Evolutionary conservation across 92 coral and sea anemone genomes (phyloP).

Genomic region (Umimayanthus kanabou): DNA sequence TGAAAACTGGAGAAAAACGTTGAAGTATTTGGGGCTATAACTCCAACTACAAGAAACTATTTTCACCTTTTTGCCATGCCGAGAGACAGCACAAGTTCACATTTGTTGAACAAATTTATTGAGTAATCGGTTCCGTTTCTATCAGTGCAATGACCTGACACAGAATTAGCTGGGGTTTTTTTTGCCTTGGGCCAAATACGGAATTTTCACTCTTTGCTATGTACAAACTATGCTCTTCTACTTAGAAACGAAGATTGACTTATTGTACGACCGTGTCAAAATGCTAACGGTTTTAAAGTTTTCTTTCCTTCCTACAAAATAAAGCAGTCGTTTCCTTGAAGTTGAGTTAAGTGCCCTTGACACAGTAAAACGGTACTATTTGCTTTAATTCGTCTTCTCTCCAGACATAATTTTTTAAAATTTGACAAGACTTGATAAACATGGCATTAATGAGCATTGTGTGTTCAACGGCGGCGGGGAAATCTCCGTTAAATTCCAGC

Average conservation of each 20-base stretch:
- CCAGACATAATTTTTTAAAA: not conserved
- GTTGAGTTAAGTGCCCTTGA: not conserved
- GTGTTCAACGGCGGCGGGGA: constrained; percentile 16
- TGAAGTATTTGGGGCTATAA: not conserved
- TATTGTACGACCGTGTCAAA: not conserved
- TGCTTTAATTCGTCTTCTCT: not conserved
- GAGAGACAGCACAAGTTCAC: constrained; percentile 12
- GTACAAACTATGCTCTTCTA: not conserved
- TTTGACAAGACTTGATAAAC: constrained; percentile 9
- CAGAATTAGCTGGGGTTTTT: not conserved
- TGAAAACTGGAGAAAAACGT: not conserved
- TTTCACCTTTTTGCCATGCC: constrained; percentile 19
- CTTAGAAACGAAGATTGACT: not conserved
- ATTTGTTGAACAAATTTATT: not conserved
- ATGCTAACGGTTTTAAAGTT: not conserved
- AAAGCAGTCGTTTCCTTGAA: too few relatives aligned
- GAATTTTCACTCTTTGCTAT: not conserved
- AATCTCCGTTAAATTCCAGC: not conserved
- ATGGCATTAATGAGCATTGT: not conserved
- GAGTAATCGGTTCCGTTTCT: constrained; percentile 29
- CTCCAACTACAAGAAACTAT: not conserved
- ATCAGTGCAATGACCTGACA: not conserved
- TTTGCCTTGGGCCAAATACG: not conserved
- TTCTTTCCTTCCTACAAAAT: not conserved
- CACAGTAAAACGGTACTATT: too few relatives aligned